Evolutionary conservation across 2,888 invertebrate genomes (phyloP), one percentile per base, ranked within the genome.

Genomic region (Operophtera brumata): DNA sequence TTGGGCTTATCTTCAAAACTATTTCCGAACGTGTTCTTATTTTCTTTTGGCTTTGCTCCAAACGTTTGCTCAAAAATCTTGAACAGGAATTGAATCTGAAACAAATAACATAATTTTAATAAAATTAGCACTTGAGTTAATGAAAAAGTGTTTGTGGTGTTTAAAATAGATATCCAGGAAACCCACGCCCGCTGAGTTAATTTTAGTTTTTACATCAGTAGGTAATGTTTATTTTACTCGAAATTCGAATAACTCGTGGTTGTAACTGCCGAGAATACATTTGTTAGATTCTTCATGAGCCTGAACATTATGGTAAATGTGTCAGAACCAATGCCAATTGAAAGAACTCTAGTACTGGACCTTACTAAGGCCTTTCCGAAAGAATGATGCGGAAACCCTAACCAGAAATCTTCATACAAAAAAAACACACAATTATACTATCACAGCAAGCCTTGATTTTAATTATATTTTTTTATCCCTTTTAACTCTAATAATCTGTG

Each of bases 51-150:
- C 47, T 42, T 10, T n/a, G 12, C 14, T 60, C 64, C 64, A 64
- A 56, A 26, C 41, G 51, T 48, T 32, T 36, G 14, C 43, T 46
- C 35, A 36, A 46, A 51, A 46, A 49, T 46, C 30, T 50, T 30
- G 3, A 32, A 30, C 64, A 57, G 62, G 59, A 57, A 61, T 48
- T 50, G 35, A 5, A 47, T 50, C 64, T 64, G 64, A 42, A 60
- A 64, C 36, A 55, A 58, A 59, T 4, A 47, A 55, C 48, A 49
- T 43, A 57, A 47, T 30, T 39, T 49, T 41, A 50, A 47, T 42
- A 46, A 52, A 46, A 58, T 57, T 55, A 56, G 48, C 48, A 52
- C 52, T 57, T 48, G 41, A 40, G n/a, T 46, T 58, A 56, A 50
- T 55, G 52, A 57, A 57, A 53, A 35, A 25, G 47, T 49, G 47